A percentile compares a stretch with the other conserved stretches of the same genome.
phyloP scores from a whole-genome alignment of 1,140 invertebrate genomes.

The Solenopsis fugax region DNA sequence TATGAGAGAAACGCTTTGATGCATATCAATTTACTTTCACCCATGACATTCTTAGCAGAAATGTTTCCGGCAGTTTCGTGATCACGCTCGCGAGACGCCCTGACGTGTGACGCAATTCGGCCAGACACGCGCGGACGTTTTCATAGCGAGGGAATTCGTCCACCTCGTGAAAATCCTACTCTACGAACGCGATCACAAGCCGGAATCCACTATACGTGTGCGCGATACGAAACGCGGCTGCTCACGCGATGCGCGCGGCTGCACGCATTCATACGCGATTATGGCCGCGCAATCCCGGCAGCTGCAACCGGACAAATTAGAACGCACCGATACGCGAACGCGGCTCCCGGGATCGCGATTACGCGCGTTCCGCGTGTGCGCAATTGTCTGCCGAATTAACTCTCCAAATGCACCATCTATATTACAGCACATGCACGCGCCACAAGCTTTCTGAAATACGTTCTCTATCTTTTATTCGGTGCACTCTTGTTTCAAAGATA shows the following conservation, averaged over 20 bases:
- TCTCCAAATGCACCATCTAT: neutral
- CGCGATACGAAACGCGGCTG: slow-evolving; percentile 28
- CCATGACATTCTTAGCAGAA: neutral
- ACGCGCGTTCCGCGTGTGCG: slow-evolving; percentile 70
- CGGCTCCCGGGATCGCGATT: slow-evolving; percentile 72
- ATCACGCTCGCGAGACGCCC: neutral
- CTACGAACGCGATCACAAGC: slow-evolving; percentile 19
- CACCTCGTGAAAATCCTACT: slow-evolving; percentile 40
- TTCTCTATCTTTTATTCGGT: neutral
- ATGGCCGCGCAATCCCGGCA: slow-evolving; percentile 74
- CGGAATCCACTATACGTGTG: slow-evolving; percentile 20
- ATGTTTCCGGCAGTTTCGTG: neutral
- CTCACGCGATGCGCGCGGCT: slow-evolving; percentile 39
- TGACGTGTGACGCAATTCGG: neutral
- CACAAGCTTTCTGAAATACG: neutral
- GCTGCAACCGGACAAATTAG: slow-evolving; percentile 79
- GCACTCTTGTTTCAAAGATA: neutral
- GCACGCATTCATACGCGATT: slow-evolving; percentile 82
- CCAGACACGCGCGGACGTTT: slow-evolving; percentile 20
- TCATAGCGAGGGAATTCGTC: slow-evolving; percentile 37
- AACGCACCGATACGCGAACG: slow-evolving; percentile 66
- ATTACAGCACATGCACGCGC: neutral
- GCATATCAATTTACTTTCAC: neutral
- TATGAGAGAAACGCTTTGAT: neutral
- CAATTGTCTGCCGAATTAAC: slow-evolving; percentile 57